Evolutionary conservation across 2,113 vertebrate genomes (phyloP).

Genomic region (Carollia perspicillata): DNA sequence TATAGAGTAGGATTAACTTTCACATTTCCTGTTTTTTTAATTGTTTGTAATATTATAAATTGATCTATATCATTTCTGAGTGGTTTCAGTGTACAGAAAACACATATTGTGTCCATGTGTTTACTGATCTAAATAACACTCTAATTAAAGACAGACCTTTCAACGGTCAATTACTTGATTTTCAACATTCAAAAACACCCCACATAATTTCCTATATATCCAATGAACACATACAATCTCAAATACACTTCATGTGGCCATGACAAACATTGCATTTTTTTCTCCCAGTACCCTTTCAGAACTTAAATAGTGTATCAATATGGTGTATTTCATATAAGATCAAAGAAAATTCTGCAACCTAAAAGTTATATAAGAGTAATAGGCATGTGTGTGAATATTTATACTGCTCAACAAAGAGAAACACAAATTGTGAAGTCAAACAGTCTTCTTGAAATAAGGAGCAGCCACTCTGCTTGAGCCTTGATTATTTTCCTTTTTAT

Average conservation of each 20-base stretch:
- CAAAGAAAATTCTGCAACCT: background rate
- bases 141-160: background rate
- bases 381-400: background rate
- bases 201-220: background rate
- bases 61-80: background rate
- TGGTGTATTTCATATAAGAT: conserved; percentile 53
- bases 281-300: background rate
- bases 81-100: background rate
- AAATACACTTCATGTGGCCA: background rate
- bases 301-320: background rate
- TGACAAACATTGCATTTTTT: background rate
- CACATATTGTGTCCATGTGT: background rate
- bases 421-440: conserved; percentile 34
- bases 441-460: conserved; percentile 29
- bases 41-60: background rate
- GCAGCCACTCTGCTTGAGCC: conserved; percentile 15
- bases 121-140: background rate
- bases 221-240: background rate
- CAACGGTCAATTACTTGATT: background rate
- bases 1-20: background rate
- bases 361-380: background rate
- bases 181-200: background rate
- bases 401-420: conserved; percentile 54
- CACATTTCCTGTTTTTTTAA: background rate
- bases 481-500: conserved; percentile 59